Percentiles rank a stretch among this genome's conserved stretches.
phyloP scores from a whole-genome alignment of 1,140 invertebrate genomes.

The Amyelois transitella region DNA sequence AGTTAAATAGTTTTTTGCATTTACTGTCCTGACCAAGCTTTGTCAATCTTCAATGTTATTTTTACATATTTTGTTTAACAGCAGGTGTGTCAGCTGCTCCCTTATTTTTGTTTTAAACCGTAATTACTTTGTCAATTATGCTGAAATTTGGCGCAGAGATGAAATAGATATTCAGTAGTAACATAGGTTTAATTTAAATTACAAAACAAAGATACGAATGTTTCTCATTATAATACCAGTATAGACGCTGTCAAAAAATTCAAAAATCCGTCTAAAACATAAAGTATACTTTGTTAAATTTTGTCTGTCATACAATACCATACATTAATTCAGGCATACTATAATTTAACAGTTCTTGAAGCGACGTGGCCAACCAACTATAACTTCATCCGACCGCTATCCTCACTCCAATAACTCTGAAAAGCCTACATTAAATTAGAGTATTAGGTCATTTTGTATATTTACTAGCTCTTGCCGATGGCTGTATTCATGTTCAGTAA shows the following conservation, averaged over 20 bases:
- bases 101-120: not conserved
- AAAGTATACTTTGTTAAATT: not conserved
- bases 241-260: no score
- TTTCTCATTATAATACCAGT: no score
- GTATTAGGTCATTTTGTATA: not conserved
- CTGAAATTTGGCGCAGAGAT: no score
- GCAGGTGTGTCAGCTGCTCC: not conserved
- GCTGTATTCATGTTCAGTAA: no score
- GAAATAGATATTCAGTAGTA: no score
- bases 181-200: no score
- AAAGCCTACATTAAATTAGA: not conserved
- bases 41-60: not conserved
- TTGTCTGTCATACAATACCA: not conserved
- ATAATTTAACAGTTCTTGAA: no score
- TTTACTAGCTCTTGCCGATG: no score
- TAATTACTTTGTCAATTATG: no score
- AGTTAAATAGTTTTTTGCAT: not conserved
- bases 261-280: not conserved
- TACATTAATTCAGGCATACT: not conserved
- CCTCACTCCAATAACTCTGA: not conserved
- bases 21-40: no score
- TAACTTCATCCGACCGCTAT: not conserved
- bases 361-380: not conserved
- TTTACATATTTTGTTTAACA: not conserved
- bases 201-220: no score